Evolutionary conservation across 64 coral and sea anemone genomes (phyloP).

Genomic region (Acropora yongei): DNA sequence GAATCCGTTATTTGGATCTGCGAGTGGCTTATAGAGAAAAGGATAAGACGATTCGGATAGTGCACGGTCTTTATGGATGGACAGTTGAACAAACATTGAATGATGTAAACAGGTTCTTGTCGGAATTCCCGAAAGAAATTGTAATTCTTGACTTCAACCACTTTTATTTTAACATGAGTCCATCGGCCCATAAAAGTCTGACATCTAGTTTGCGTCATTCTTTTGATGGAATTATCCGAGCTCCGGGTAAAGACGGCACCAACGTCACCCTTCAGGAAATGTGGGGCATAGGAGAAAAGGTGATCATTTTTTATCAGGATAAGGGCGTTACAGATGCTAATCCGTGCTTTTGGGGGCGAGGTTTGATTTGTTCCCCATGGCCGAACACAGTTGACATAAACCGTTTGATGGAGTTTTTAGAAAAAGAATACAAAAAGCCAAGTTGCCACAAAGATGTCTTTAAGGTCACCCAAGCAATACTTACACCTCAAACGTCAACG

Average conservation of each 20-base stretch:
- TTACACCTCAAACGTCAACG: constrained; percentile 91
- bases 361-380: constrained; percentile 76
- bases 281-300: constrained; percentile 88
- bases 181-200: constrained; percentile 78
- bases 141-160: constrained; percentile 84
- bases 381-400: constrained; percentile 85
- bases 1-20: constrained; percentile 93
- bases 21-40: constrained; percentile 77
- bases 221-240: constrained; percentile 76
- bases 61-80: constrained; percentile 94
- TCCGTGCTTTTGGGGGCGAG: constrained; percentile 83
- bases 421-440: constrained; percentile 59
- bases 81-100: constrained; percentile 73
- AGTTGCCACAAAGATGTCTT: constrained; percentile 53
- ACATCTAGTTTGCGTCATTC: constrained; percentile 76
- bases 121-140: constrained; percentile 78
- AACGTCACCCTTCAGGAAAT: constrained; percentile 90
- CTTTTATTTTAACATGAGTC: constrained; percentile 83
- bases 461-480: constrained; percentile 85
- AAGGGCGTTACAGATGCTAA: constrained; percentile 66
- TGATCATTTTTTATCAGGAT: constrained; percentile 87
- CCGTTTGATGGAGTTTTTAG: constrained; percentile 79
- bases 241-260: constrained; percentile 62
- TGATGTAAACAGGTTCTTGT: constrained; percentile 78
- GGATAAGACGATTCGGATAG: constrained; percentile 76